Base-by-base conservation (phyloP, 2,888 invertebrate species). In the Drosophila niveifrons region DNA sequence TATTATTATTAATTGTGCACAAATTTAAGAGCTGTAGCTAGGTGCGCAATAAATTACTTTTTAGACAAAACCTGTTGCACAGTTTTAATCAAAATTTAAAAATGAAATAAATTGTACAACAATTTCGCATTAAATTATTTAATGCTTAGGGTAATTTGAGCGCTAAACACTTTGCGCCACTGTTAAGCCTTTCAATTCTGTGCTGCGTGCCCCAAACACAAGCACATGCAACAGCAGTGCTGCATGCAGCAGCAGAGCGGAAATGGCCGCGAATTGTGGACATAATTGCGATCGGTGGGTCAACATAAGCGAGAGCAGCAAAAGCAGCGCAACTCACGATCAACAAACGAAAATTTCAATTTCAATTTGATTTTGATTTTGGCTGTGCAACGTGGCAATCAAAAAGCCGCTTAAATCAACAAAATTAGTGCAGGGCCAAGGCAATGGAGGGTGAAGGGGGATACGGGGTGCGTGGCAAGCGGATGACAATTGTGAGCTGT, bases 251-350 rank as follows among this genome's bases (percentile, higher is more conserved):
- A 52, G 28, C 59, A 36, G 65, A 86, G 74, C 84, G 82, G 87
- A 89, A 85, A 87, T 73, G 77, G 75, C 73, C 74, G 64, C 77
- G 77, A 83, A 81, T 76, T 78, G 83, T 86, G 66, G 87, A 80
- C 78, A 75, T 76, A 78, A 72, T 73, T 72, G 62, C 68, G 52
- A 62, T 76, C 48, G 76, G 61, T 71, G 47, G 59, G 64, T 61
- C 64, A 65, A 55, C 44, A 47, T 46, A 11, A 61, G 15, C 7
- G 47, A 36, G 11, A 39, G n/a, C 39, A 39, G n/a, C 39, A 39
- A 11, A 17, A 18, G 44, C 43, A 17, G 9, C 29, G 17, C 39
- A 39, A 72, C 66, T 59, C 48, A 68, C 46, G 47, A 39, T 8
- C 18, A 28, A 65, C 29, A 13, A 80, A 65, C 31, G 36, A 43